Evolutionary conservation across 2,113 vertebrate species (phyloP), one percentile per base, ranked within the genome.

Genomic region (Onychostoma macrolepis): DNA sequence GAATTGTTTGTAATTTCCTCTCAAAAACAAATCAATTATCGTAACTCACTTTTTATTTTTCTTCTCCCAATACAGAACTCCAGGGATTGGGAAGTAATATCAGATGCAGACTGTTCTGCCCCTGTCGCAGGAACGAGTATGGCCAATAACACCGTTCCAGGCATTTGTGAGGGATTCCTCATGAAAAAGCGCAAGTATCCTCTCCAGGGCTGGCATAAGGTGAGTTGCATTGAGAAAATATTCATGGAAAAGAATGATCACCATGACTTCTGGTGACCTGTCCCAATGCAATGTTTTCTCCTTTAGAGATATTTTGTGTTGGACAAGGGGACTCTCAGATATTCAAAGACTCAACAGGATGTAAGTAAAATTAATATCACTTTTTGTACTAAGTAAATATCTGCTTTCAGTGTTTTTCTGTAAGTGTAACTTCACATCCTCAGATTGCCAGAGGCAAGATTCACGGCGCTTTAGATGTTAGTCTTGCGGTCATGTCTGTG

Each of bases 181-280:
- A 96, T 99, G 91, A 99, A 99, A 94, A 98, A 96, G 92, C 96
- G 97, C 87, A 99, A 99, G 91, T 99, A 97, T 94, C 98, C 98
- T 1, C 93, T 99, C 72, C 98, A 98, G 90, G 98, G 97, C 85
- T 99, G 97, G 97, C 98, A 99, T 94, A 99, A 97, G 96, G 98
- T 98, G 88, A 92, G 1, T 36, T 71, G 3, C 17, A 36, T 6
- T 10, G 4, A 71, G 67, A 36, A 69, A 21, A 71, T 36, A 71
- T 71, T 4, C 17, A 36, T 71, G 15, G 3, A 21, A 19, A 38
- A 21, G 0, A 36, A 71, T 36, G 17, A 38, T 17, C 67, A 71
- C 67, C 30, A 38, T 69, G 3, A 33, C 67, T 36, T 11, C 30
- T 71, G 1, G 17, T 36, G 28, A 21, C 30, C 36, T 5, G 4